A percentile compares a stretch with the other conserved stretches of the same genome.
Evolutionary conservation across 2,888 invertebrate species (phyloP).

Genomic region (Eustalomyia histrio): DNA sequence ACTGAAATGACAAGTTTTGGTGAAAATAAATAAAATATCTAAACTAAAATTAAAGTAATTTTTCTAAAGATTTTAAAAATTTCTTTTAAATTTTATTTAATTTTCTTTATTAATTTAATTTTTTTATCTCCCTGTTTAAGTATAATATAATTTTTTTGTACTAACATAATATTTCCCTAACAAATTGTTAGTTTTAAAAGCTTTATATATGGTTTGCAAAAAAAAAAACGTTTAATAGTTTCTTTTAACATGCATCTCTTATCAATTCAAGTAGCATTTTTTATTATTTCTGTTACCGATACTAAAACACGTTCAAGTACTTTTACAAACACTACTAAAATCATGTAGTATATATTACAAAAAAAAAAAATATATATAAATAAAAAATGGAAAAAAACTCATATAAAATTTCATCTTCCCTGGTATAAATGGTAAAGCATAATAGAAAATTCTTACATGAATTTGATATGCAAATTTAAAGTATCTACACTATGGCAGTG

Average conservation of each 20-base stretch:
- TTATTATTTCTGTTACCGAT: constrained; percentile 54
- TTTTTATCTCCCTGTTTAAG: not conserved
- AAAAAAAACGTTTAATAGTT: constrained; percentile 45
- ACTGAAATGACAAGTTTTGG: not conserved
- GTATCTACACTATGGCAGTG: not conserved
- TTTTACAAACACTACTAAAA: constrained; percentile 51
- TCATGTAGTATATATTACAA: not conserved
- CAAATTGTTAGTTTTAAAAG: not conserved
- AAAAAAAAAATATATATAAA: not conserved
- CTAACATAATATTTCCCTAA: not conserved
- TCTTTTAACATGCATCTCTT: constrained; percentile 36
- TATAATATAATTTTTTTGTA: not conserved
- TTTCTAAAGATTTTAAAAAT: not conserved
- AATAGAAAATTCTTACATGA: not conserved
- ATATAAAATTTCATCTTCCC: not conserved
- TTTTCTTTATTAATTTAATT: not conserved
- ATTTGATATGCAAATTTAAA: constrained; percentile 7
- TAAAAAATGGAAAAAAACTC: not conserved
- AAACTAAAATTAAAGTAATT: too few species aligned
- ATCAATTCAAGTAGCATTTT: constrained; percentile 53
- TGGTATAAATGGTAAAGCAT: not conserved
- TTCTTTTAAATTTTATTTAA: not conserved
- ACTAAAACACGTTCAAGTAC: constrained; percentile 63
- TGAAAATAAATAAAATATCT: not conserved
- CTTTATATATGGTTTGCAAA: not conserved